Evolutionary conservation across 2,888 invertebrate species (phyloP), one percentile per base, ranked within the genome.

Genomic region (Ceriagrion tenellum): DNA sequence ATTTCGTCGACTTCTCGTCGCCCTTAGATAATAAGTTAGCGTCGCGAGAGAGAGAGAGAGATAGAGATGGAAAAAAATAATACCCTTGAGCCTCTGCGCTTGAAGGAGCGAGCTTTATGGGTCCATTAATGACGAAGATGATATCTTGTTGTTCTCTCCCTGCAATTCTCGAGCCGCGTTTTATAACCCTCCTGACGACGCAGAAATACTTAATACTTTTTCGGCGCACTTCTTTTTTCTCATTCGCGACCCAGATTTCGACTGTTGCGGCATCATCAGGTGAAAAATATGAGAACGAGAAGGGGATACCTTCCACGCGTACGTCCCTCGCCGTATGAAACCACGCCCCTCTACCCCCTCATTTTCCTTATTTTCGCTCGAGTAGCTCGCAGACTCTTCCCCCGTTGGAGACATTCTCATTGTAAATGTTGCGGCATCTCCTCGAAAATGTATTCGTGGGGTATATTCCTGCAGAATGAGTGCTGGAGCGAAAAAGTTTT

Each of bases 241-340:
- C 81, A 35, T 35, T 81, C 81, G 81, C 18, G 81, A 81, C 81
- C 81, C 81, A 81, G 81, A 35, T 81, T 81, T 81, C 30, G 30
- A 81, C 13, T 81, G 81, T 30, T 81, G 81, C 13, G 30, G 30
- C 81, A 26, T 81, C 35, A 16, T 35, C 81, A 81, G 81, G 35
- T 81, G 59, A 35, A 81, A 81, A 81, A 81, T 81, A 35, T 35
- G 30, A 35, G 35, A 13, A 4, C n/a, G 10, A 26, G n/a, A n/a
- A 8, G 69, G 35, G n/a, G 35, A 35, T 16, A 35, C 69, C 18
- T 10, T 69, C 26, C 35, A 81, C 74, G 3, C 81, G 3, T 30
- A 0, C 81, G 0, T 35, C 35, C 30, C 12, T 69, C 59, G n/a
- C 30, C 81, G 13, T 81, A 69, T 69, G n/a, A 6, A 2, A 47